Base-by-base conservation (phyloP, 2,113 vertebrate species). In the Ageneiosus marmoratus region DNA sequence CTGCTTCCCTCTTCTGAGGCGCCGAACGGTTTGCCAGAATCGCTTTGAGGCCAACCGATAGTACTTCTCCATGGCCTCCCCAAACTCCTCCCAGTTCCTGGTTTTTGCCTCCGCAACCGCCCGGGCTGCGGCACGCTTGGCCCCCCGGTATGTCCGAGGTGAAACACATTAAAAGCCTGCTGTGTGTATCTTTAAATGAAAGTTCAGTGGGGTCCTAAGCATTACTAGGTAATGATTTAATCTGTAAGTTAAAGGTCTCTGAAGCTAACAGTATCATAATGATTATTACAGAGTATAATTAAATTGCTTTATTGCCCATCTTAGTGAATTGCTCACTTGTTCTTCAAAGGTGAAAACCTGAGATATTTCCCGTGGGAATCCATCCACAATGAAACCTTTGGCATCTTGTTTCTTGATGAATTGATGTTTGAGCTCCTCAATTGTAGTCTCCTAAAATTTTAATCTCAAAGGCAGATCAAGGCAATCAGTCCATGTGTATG, bases 331-430 rank as follows among this genome's bases (percentile, higher is more conserved):
- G 11, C 74, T 65, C 63, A 93, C 92, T 92, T 94, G 92, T 73
- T 94, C 93, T 72, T 93, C 91, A 63, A 93, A 94, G 10, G 92
- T 91, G 74, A 94, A 91, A 2, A 88, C 91, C 81, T 94, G 93
- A 9, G 90, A 87, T 46, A 94, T 94, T 82, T 93, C 93, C 70
- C 92, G 84, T 18, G 93, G 93, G 50, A 94, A 94, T 29, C 93
- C 92, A n/a, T 94, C 92, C 62, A 94, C 91, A 18, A 93, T 90
- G 67, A 93, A 93, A 18, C 92, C 92, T 50, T 85, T 80, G 24
- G 91, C 90, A 58, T 91, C 90, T 55, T 87, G 92, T 32, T 90
- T 89, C 83, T 91, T 91, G 41, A 94, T 92, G 60, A 94, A 93
- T 80, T 94, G 93, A 5, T 93, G 92, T 41, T 94, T 94, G 20